Percentiles rank a stretch among this genome's conserved stretches.
phyloP scores from a whole-genome alignment of 2,113 vertebrate genomes.

The Apistogramma diplotaenia region DNA sequence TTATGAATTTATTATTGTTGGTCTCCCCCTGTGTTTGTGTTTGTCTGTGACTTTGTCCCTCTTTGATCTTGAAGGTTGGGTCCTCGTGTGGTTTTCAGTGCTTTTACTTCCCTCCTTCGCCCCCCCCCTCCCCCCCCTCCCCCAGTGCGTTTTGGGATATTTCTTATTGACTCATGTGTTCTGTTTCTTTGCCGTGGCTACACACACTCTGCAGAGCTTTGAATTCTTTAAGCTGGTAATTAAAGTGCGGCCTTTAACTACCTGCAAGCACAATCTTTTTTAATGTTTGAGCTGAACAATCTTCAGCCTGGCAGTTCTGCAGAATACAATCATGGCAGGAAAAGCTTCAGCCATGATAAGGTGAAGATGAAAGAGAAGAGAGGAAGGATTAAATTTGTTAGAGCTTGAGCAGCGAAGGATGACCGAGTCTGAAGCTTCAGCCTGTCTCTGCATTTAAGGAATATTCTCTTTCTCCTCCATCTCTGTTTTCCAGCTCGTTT shows the following conservation, averaged over 20 bases:
- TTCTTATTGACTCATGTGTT: no score
- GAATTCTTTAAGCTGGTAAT: not conserved
- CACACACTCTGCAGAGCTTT: no score
- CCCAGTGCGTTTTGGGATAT: no score
- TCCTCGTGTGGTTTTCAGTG: not conserved
- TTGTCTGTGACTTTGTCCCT: not conserved
- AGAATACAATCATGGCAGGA: no score
- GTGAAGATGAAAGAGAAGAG: not conserved
- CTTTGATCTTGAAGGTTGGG: not conserved
- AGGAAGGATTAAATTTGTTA: conserved; percentile 14
- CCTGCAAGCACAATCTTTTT: not conserved
- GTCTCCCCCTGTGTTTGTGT: not conserved
- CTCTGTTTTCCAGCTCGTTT: not conserved
- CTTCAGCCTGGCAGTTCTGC: no score
- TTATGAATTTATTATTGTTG: not conserved
- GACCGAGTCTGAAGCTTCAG: not conserved
- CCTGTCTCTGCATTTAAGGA: not conserved
- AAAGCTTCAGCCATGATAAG: no score
- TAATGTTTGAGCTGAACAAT: no score
- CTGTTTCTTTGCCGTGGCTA: no score
- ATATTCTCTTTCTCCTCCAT: not conserved
- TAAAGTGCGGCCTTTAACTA: not conserved
- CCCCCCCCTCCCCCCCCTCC: no score
- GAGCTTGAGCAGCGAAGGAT: conserved; percentile 2
- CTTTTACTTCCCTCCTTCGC: not conserved